Evolutionary conservation across 2,888 invertebrate species (phyloP), one percentile per base, ranked within the genome.

Genomic region (Erpobdella octoculata): DNA sequence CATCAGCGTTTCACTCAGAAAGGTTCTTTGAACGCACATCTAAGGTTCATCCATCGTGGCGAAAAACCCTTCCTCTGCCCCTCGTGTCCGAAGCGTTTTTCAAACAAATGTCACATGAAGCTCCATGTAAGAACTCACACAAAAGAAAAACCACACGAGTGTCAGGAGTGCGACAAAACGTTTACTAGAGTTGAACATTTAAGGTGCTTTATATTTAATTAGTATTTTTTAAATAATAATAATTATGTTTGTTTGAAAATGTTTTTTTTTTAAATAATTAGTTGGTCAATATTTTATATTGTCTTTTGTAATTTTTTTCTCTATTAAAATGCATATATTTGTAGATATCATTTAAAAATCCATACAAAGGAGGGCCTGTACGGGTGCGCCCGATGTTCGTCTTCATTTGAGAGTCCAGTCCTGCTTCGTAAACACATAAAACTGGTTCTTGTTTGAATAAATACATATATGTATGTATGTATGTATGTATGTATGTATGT

Each of bases 1-100:
- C 46, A 41, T n/a, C n/a, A 62, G 62, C 31, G 62, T n/a, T 62
- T 62, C 62, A 62, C 62, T 33, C 62, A 62, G 31, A 62, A 62
- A 62, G 62, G 62, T 9, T 33, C 62, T 5, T 33, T 62, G 62
- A 62, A 62, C 31, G 35, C 31, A 28, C 62, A 62, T 35, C n/a
- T 62, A 33, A 2, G 62, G n/a, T 62, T 62, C 35, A 12, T 62
- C 33, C 62, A 62, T 35, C 21, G n/a, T 9, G 35, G 62, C 4
- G 62, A 62, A 12, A 31, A 35, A 33, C 62, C 62, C 9, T 62
- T 62, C 31, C 8, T 35, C n/a, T 62, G 62, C 31, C 12, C 12
- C 4, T n/a, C 35, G 9, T 62, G 62, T 35, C n/a, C 8, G 1
- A 62, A 62, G 35, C n/a, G 31, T 28, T 62, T 62, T 35, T 62